phyloP scores from a whole-genome alignment of 2,797 vertebrate species.

The Cetoscarus ocellatus region DNA sequence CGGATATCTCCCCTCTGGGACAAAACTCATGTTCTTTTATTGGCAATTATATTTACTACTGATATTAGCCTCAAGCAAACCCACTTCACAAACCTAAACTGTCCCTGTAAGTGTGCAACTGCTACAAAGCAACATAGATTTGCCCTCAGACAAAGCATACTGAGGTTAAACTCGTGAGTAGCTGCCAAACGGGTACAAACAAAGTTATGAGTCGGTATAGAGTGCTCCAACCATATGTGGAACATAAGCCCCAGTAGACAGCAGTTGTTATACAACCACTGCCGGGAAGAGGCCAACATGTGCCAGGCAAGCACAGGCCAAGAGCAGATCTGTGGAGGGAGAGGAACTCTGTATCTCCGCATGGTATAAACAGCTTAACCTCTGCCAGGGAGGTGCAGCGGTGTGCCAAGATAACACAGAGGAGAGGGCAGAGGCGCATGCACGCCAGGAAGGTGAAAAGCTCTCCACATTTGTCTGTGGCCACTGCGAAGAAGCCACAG shows the following conservation, averaged over 20 bases:
- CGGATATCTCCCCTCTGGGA: too few relatives aligned
- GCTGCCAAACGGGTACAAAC: constrained; percentile 43
- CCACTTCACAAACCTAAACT: too few relatives aligned
- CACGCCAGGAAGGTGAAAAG: constrained; percentile 43
- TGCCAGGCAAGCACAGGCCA: constrained; percentile 62
- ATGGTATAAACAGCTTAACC: constrained; percentile 68
- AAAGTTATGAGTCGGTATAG: constrained; percentile 34
- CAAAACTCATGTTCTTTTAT: too few relatives aligned
- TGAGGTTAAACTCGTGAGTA: constrained; percentile 16
- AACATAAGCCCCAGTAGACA: constrained; percentile 44
- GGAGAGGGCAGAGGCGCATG: constrained; percentile 41
- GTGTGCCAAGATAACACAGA: constrained; percentile 55
- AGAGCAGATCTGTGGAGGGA: constrained; percentile 48
- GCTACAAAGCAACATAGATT: constrained; percentile 26
- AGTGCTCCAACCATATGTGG: constrained; percentile 38
- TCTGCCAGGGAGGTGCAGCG: constrained; percentile 53
- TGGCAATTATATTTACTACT: too few relatives aligned
- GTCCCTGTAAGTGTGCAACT: neutral
- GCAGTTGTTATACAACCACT: constrained; percentile 51
- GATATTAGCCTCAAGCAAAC: too few relatives aligned
- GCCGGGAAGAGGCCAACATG: constrained; percentile 61
- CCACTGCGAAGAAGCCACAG: constrained; percentile 38
- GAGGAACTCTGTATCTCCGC: constrained; percentile 57
- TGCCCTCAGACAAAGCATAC: constrained; percentile 20
- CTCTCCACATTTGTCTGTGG: constrained; percentile 35